Evolutionary conservation across 2,113 vertebrate species (phyloP).

Genomic region (Elephas maximus): DNA sequence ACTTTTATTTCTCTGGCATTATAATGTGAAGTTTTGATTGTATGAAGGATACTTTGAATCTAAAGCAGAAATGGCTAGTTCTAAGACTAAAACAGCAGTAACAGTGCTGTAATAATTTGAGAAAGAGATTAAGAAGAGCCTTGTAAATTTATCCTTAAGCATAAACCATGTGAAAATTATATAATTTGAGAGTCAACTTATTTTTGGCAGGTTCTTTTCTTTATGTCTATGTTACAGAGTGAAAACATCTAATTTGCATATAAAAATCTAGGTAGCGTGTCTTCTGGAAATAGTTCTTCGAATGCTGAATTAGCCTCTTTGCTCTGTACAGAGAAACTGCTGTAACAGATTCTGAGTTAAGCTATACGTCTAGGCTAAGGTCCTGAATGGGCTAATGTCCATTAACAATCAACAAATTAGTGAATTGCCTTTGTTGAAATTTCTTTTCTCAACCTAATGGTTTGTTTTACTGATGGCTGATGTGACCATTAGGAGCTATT

Average conservation of each 20-base stretch:
- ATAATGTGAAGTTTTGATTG: constrained; percentile 55
- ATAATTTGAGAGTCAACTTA: constrained; percentile 68
- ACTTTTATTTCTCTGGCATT: constrained; percentile 47
- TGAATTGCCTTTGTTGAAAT: constrained; percentile 82
- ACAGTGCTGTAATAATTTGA: constrained; percentile 56
- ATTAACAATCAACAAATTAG: constrained; percentile 86
- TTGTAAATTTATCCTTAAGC: constrained; percentile 65
- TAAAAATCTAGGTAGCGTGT: constrained; percentile 70
- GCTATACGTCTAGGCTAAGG: constrained; percentile 71
- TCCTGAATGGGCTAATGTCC: constrained; percentile 81
- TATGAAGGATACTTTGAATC: constrained; percentile 31
- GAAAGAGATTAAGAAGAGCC: constrained; percentile 46
- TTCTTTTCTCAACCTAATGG: constrained; percentile 85
- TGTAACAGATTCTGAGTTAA: constrained; percentile 81
- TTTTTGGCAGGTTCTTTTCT: constrained; percentile 63
- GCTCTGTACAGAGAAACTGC: constrained; percentile 60
- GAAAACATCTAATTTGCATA: constrained; percentile 71
- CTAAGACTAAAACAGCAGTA: constrained; percentile 53
- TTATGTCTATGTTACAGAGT: constrained; percentile 50
- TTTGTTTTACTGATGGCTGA: constrained; percentile 85
- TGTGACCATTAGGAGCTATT: constrained; percentile 83
- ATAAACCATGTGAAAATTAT: constrained; percentile 47
- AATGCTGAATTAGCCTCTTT: constrained; percentile 80
- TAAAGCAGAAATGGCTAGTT: constrained; percentile 53
- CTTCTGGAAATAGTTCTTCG: constrained; percentile 65